Evolutionary conservation across 2,888 invertebrate species (phyloP), one percentile per base, ranked within the genome.

Genomic region (Protodeltote pygarga): DNA sequence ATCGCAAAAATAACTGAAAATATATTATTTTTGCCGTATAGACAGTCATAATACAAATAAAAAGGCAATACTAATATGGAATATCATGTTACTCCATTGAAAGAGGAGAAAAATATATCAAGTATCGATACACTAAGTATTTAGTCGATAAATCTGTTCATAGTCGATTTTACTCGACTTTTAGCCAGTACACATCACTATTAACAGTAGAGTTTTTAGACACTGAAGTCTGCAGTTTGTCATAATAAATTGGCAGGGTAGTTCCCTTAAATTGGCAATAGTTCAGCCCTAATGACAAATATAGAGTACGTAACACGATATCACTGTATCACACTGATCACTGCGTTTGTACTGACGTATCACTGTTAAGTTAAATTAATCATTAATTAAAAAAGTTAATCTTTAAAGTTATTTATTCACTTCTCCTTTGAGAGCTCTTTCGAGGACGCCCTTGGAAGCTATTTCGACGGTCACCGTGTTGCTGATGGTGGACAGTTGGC

Each of bases 391-490:
- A 38, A 28, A 44, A 14, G 40, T 29, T 57, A 14, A 16, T 20
- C 21, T 23, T 39, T 33, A 25, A 16, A 33, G 44, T 68, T 73
- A 73, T 37, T 75, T 74, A 38, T 83, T 82, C 24, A 68, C 61
- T 17, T 90, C 90, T 6, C 89, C 89, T 55, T 91, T 90, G 1
- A 90, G 71, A 0, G 90, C 89, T 8, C 79, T 74, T 5, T 91
- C 89, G 15, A 91, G 79, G 0, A 88, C 83, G 0, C 82, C 76
- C 34, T 91, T 91, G 15, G 89, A 85, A 0, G 88, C 87, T 27
- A 92, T 92, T 39, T 92, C 92, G 15, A 92, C 92, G 20, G 92
- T 92, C 46, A 92, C 92, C 0, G 91, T 85, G 41, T 84, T 87
- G 79, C 92, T 92, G 73, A 92, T 92, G 46, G 92, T 92, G 13